Conservation (phyloP, 2,888 invertebrate species). For the Polylopha cassiicola region DNA sequence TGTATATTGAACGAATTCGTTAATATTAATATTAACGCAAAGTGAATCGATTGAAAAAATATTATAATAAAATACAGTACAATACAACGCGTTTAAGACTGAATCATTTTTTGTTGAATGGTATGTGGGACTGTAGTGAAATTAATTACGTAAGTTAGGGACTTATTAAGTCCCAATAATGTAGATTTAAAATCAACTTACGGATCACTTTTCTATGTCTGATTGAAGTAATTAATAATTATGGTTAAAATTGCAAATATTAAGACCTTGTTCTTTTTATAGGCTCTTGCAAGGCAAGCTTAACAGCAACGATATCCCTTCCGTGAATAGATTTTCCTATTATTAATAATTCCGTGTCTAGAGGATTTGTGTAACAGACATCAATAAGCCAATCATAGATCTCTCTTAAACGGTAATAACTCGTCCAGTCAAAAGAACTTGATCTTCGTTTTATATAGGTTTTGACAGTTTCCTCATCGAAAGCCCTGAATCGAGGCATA, state of each 20-base stretch:
- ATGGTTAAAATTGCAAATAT: too few relatives aligned
- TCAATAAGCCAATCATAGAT: constrained; percentile 67
- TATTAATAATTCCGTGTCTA: constrained; percentile 36
- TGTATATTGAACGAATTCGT: too few relatives aligned
- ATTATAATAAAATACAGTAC: too few relatives aligned
- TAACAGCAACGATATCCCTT: constrained; percentile 30
- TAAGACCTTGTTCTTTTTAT: too few relatives aligned
- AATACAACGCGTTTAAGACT: too few relatives aligned
- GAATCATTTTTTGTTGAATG: too few relatives aligned
- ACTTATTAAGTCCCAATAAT: neutral
- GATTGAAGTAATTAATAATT: neutral
- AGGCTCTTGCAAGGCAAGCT: neutral
- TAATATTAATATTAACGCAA: too few relatives aligned
- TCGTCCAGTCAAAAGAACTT: constrained; percentile 47
- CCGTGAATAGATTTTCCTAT: constrained; percentile 45
- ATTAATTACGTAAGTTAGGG: too few relatives aligned
- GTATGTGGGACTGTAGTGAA: too few relatives aligned
- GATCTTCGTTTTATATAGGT: constrained; percentile 16
- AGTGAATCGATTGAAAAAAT: too few relatives aligned
- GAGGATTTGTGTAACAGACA: constrained; percentile 48
- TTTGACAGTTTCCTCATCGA: constrained; percentile 19
- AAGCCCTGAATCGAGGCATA: constrained; percentile 16
- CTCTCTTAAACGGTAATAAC: constrained; percentile 70
- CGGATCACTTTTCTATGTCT: too few relatives aligned
- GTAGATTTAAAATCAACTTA: too few relatives aligned